phyloP scores from a whole-genome alignment of 2,888 invertebrate species.

The Morinoia aosen region DNA sequence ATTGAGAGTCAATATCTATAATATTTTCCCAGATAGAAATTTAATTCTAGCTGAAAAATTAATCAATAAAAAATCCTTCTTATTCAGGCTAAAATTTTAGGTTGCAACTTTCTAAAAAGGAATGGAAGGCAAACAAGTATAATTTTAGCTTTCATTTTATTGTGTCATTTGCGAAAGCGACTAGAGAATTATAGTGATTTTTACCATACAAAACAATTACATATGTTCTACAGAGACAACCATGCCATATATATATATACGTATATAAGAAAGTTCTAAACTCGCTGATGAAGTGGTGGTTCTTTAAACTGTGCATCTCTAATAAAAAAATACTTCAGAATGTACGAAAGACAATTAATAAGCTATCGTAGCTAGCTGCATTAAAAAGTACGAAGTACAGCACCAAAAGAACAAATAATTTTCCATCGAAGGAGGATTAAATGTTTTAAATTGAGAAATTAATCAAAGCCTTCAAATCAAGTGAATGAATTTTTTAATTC shows the following conservation, averaged over 20 bases:
- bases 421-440: neutral
- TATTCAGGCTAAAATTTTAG: neutral
- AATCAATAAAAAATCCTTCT: neutral
- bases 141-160: neutral
- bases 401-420: neutral
- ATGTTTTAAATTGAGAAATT: neutral
- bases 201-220: neutral
- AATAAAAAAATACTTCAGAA: neutral
- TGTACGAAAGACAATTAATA: neutral
- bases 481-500: too few relatives aligned
- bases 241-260: neutral
- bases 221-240: neutral
- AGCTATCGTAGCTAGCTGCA: neutral
- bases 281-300: neutral
- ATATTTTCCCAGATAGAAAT: neutral
- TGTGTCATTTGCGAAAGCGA: constrained; percentile 5
- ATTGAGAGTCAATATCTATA: neutral
- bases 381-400: neutral
- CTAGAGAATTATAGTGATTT: constrained; percentile 12
- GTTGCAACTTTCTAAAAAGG: neutral
- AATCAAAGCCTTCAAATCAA: too few relatives aligned
- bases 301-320: neutral
- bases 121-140: neutral
- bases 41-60: neutral
- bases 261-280: neutral